Evolutionary conservation across 2,797 vertebrate species (phyloP), one percentile per base, ranked within the genome.

Genomic region (Sphenodon punctatus): DNA sequence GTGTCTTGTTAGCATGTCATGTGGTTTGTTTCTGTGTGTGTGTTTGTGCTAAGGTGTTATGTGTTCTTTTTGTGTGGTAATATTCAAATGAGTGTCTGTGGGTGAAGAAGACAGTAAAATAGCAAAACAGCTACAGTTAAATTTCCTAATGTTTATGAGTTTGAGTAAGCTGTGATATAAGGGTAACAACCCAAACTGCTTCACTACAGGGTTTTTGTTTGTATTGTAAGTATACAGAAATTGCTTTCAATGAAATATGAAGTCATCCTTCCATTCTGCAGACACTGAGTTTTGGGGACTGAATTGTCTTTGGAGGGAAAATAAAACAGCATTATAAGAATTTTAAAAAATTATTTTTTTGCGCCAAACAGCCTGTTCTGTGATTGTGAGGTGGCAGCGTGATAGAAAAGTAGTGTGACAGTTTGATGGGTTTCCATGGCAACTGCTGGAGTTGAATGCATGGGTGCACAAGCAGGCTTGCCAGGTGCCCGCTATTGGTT

Each of bases 341-440:
- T 22, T 36, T 59, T 61, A 58, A 58, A 55, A 32, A 48, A 61
- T 36, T 58, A 88, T 41, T 86, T 82, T 78, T 77, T 78, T 77
- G 51, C 49, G 65, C 78, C 89, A 89, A 89, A 69, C 67, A 84
- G 68, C 73, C 75, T 90, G 80, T 71, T 84, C 60, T 68, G 46
- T 71, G 64, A 70, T 87, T 86, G 67, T 85, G 84, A 87, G 72
- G 89, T 69, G 75, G 75, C 79, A 77, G 82, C 68, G 80, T 77
- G 71, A 90, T 90, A 84, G 79, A 91, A 92, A 94, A 78, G 73
- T 71, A 68, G 69, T 85, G 79, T 7, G 5, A 65, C 30, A 92
- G 86, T 86, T 95, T 94, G 85, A 88, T 75, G 69, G 25, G 95
- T 96, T 96, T 87, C 94, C 91, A 95, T 94, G 88, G 95, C 89